Percentiles rank a stretch among this genome's conserved stretches.
These are phyloP conservation scores for Malachius bipustulatus DNA, from an alignment of 2,888 invertebrate genomes.

Conservation along the genomic window DNA sequence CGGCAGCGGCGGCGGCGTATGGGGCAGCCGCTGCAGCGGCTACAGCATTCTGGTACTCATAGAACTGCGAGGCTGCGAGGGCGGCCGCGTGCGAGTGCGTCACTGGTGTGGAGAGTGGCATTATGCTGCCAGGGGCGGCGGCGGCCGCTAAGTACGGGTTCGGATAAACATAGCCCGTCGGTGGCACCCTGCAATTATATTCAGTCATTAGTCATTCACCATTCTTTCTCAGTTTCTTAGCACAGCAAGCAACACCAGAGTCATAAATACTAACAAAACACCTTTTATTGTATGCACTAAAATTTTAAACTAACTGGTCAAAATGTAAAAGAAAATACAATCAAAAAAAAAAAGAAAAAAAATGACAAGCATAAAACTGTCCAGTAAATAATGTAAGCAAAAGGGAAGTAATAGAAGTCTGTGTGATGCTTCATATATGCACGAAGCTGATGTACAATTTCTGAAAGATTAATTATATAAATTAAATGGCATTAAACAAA, in stretches of 20 bases:
- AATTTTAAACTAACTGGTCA: conserved; percentile 17
- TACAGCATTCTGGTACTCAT: conserved; percentile 55
- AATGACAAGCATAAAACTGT: too few relatives aligned
- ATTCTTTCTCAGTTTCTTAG: conserved; percentile 13
- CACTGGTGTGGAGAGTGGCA: conserved; percentile 53
- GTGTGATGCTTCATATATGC: too few relatives aligned
- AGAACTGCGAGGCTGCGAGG: conserved; percentile 70
- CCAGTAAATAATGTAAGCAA: too few relatives aligned
- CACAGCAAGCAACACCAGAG: conserved; percentile 37
- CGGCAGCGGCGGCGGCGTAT: conserved; percentile 47
- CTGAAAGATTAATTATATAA: too few relatives aligned
- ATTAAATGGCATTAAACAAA: too few relatives aligned
- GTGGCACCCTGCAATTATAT: conserved; percentile 59
- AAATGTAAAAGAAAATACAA: conserved; percentile 10
- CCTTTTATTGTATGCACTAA: conserved; percentile 27
- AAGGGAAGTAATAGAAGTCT: too few relatives aligned
- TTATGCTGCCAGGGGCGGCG: conserved; percentile 53
- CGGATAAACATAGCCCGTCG: conserved; percentile 60
- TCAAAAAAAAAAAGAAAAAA: too few relatives aligned
- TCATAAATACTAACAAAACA: conserved; percentile 29
- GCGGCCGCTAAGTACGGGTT: conserved; percentile 58
- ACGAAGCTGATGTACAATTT: too few relatives aligned
- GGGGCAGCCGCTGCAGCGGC: conserved; percentile 51
- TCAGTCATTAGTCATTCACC: too few relatives aligned
- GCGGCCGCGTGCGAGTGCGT: conserved; percentile 69